Conservation (phyloP, 92 coral and sea anemone species). For the Metridium senile region DNA sequence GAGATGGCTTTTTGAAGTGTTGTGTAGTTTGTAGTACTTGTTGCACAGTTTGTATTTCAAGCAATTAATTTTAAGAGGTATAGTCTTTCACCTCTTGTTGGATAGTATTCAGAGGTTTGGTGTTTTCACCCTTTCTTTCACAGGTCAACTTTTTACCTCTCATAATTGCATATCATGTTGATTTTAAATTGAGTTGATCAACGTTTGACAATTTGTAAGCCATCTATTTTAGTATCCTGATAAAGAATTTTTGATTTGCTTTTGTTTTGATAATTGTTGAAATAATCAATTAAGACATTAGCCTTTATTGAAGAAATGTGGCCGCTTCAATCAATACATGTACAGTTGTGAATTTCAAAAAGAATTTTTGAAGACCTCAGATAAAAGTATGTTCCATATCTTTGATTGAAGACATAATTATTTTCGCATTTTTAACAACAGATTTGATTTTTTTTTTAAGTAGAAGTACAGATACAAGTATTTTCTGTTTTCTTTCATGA, state of each 20-base stretch:
- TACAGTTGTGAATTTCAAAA: background rate
- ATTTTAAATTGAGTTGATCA: too few relatives aligned
- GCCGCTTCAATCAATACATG: background rate
- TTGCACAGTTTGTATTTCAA: background rate
- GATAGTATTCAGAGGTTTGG: slow-evolving; percentile 18
- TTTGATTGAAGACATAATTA: too few relatives aligned
- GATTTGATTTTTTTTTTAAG: background rate
- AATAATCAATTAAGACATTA: background rate
- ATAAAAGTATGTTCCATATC: background rate
- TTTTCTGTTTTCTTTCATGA: background rate
- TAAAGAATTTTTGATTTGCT: background rate
- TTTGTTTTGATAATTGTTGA: background rate
- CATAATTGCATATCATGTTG: background rate
- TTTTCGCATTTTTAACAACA: background rate
- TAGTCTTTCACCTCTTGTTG: background rate
- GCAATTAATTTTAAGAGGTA: background rate
- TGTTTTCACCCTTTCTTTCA: slow-evolving; percentile 5
- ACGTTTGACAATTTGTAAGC: too few relatives aligned
- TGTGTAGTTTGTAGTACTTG: background rate
- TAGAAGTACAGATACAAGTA: background rate
- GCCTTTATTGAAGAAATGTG: background rate
- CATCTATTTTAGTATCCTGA: background rate
- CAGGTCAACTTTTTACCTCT: slow-evolving; percentile 22
- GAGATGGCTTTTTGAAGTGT: background rate
- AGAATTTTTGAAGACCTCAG: slow-evolving; percentile 9